Conservation (phyloP, 1,140 invertebrate genomes). For the Rhopalosiphum padi region DNA sequence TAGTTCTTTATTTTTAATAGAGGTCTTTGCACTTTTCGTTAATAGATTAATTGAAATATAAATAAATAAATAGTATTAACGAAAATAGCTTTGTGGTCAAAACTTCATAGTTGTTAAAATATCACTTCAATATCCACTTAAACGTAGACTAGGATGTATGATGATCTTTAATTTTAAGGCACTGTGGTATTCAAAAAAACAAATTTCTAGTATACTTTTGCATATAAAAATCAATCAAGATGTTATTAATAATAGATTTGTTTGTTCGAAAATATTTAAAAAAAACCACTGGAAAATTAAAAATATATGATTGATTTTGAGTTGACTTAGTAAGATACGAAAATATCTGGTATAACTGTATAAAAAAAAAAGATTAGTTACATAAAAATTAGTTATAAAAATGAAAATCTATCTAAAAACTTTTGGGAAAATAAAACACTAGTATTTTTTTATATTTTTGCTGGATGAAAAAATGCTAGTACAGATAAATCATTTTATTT, state of each 20-base stretch:
- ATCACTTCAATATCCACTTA: not conserved
- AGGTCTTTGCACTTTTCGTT: not conserved
- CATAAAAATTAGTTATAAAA: not conserved
- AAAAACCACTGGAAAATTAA: not conserved
- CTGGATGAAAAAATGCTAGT: not conserved
- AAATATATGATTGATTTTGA: not conserved
- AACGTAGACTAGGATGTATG: not conserved
- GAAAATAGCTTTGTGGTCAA: not conserved
- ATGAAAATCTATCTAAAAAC: not conserved
- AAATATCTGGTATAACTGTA: not conserved
- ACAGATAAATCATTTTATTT: not conserved
- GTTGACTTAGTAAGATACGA: not conserved
- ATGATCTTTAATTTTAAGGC: not conserved
- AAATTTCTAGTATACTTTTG: not conserved
- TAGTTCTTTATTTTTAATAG: not conserved
- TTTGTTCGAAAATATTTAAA: not conserved
- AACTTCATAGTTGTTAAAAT: not conserved
- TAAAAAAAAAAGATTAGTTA: no score
- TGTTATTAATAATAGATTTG: no score
- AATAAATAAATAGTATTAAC: not conserved
- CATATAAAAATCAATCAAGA: not conserved
- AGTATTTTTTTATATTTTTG: not conserved
- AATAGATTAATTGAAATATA: not conserved
- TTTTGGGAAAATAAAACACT: not conserved
- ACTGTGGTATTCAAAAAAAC: not conserved